These are phyloP conservation scores for Scomber japonicus DNA, from an alignment of 2,113 vertebrate species.

Conservation along the genomic window DNA sequence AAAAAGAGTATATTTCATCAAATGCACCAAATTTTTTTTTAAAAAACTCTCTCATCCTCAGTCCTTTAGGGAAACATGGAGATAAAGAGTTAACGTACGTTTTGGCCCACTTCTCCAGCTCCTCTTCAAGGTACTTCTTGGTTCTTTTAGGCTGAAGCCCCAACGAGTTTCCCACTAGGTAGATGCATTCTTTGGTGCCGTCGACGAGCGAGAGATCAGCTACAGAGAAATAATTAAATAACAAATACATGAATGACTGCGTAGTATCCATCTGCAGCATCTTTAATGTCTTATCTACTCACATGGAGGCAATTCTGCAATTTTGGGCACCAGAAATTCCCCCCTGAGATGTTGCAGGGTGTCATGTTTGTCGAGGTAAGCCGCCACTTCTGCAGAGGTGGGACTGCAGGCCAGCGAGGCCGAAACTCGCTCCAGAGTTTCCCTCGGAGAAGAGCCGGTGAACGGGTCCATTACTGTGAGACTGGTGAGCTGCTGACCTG, in stretches of 20 bases:
- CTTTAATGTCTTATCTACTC: slow-evolving; percentile 66
- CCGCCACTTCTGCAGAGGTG: slow-evolving; percentile 84
- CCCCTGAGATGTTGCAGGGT: slow-evolving; percentile 85
- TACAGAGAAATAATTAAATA: slow-evolving; percentile 59
- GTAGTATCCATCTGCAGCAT: neutral
- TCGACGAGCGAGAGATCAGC: slow-evolving; percentile 88
- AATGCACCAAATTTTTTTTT: too few species aligned
- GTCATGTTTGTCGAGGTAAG: slow-evolving; percentile 88
- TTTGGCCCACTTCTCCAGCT: slow-evolving; percentile 94
- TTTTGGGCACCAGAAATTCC: slow-evolving; percentile 89
- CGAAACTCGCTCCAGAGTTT: slow-evolving; percentile 79
- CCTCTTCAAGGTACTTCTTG: slow-evolving; percentile 90
- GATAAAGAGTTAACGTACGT: slow-evolving; percentile 79
- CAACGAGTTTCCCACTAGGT: slow-evolving; percentile 93
- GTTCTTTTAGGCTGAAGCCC: slow-evolving; percentile 92
- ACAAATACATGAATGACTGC: neutral
- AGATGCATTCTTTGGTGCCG: slow-evolving; percentile 87
- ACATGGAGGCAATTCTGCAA: slow-evolving; percentile 90
- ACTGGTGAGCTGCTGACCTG: neutral
- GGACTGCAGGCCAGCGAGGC: slow-evolving; percentile 83
- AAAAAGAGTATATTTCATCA: neutral
- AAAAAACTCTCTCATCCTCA: neutral
- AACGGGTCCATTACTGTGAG: slow-evolving; percentile 82
- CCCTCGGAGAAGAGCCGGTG: slow-evolving; percentile 60
- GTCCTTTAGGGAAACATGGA: rapidly evolving